These are phyloP conservation scores for Leptinotarsa lineolata DNA, from an alignment of 1,140 invertebrate species.

Conservation along the genomic window DNA sequence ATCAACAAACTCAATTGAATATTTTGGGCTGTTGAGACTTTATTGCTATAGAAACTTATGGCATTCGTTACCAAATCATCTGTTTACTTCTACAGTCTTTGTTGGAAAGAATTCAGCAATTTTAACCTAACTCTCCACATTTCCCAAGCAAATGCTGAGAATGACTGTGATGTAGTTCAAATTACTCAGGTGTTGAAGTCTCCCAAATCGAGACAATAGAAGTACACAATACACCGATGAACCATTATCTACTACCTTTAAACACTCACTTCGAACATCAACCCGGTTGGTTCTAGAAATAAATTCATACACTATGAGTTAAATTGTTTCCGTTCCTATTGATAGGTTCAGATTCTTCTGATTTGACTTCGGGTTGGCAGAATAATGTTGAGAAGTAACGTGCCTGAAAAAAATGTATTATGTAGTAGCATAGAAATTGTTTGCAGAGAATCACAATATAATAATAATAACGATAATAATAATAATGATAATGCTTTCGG, in stretches of 20 bases:
- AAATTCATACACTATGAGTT: constrained; percentile 13
- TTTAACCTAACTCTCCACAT: not conserved
- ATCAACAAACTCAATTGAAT: too few relatives aligned
- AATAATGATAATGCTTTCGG: too few relatives aligned
- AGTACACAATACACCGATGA: not conserved
- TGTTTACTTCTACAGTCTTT: too few relatives aligned
- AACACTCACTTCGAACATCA: not conserved
- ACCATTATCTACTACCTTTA: not conserved
- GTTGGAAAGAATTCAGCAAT: too few relatives aligned
- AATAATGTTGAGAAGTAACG: constrained; percentile 25
- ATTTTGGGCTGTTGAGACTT: too few relatives aligned
- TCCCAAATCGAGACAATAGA: too few relatives aligned
- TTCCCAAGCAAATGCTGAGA: not conserved
- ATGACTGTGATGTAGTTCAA: not conserved
- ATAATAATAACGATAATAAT: too few relatives aligned
- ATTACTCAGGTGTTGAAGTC: not conserved
- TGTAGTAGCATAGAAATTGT: too few relatives aligned
- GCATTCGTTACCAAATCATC: too few relatives aligned
- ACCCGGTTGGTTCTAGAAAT: not conserved
- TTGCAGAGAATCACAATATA: too few relatives aligned
- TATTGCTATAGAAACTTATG: too few relatives aligned
- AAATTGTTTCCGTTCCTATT: constrained; percentile 24
- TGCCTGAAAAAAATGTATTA: constrained; percentile 11
- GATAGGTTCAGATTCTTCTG: constrained; percentile 14
- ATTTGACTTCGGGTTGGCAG: not conserved